These are phyloP conservation scores for Recurvirostra avosetta DNA, from an alignment of 2,113 vertebrate species.

Conservation along the genomic window DNA sequence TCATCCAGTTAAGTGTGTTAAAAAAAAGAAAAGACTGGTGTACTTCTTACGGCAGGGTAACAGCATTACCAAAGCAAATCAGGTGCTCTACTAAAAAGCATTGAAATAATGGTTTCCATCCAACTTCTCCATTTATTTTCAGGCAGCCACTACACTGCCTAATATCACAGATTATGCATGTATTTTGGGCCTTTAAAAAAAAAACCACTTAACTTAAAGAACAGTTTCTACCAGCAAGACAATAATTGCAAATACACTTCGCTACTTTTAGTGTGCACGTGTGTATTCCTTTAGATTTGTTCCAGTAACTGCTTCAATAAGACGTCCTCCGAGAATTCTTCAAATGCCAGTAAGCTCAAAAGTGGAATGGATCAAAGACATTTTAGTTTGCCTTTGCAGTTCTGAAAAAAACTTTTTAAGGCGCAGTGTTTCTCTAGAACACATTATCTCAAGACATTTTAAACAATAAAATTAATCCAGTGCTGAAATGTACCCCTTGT, in stretches of 20 bases:
- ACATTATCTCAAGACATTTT: background rate
- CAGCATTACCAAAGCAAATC: background rate
- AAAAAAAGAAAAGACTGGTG: background rate
- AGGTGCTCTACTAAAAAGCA: background rate
- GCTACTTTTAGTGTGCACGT: background rate
- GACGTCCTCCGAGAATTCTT: background rate
- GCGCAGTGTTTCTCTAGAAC: background rate
- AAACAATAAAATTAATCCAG: background rate
- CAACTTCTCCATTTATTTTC: background rate
- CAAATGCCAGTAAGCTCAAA: background rate
- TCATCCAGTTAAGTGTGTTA: background rate
- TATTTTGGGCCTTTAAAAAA: background rate
- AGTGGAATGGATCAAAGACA: background rate
- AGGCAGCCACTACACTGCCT: background rate
- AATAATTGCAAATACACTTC: background rate
- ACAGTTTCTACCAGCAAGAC: background rate
- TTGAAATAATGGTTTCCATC: background rate
- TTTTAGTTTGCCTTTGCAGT: background rate
- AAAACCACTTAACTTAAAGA: background rate
- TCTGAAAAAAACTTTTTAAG: background rate
- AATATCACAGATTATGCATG: fast-evolving
- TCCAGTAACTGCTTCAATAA: background rate
- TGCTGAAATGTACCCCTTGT: background rate
- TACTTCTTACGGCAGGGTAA: background rate
- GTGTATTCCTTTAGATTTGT: background rate